Percentiles rank a stretch among this genome's conserved stretches.
Conservation (phyloP, 2,113 vertebrate genomes). For the Engystomops pustulosus region DNA sequence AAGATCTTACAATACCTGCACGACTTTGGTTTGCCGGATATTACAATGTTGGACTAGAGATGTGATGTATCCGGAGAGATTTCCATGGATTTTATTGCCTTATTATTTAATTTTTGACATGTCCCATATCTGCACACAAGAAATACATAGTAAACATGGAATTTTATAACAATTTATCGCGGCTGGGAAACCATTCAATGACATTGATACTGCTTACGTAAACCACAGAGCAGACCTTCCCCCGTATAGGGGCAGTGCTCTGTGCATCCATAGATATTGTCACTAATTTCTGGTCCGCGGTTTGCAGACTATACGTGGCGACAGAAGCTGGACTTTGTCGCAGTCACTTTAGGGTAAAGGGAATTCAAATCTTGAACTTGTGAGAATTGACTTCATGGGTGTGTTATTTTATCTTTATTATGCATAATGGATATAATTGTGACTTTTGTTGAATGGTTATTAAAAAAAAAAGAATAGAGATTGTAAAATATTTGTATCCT, state of each 20-base stretch:
- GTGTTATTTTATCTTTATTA: constrained; percentile 98
- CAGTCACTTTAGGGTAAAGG: constrained; percentile 78
- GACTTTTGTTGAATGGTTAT: constrained; percentile 98
- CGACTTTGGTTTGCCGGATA: not conserved
- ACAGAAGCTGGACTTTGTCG: constrained; percentile 99
- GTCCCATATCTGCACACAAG: constrained; percentile 75
- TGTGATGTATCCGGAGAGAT: not conserved
- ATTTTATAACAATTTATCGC: constrained; percentile 6
- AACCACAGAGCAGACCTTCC: constrained; percentile 18
- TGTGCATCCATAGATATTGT: constrained; percentile 77
- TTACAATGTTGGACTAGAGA: not conserved
- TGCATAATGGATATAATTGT: constrained; percentile 96
- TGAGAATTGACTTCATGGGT: constrained; percentile 93
- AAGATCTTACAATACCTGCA: not conserved
- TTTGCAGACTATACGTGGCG: constrained; percentile 89
- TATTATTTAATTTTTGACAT: not conserved
- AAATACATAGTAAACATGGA: constrained; percentile 84
- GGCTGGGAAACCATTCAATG: constrained; percentile 4
- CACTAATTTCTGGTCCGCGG: constrained; percentile 91
- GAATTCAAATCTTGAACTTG: constrained; percentile 89
- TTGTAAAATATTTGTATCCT: constrained; percentile 98
- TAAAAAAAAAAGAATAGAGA: constrained; percentile 90
- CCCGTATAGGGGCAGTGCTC: not conserved
- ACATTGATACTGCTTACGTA: not conserved
- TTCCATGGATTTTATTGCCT: not conserved